phyloP scores from a whole-genome alignment of 53 echinoderm and acorn worm genomes.

The Hippasteria phrygiana region DNA sequence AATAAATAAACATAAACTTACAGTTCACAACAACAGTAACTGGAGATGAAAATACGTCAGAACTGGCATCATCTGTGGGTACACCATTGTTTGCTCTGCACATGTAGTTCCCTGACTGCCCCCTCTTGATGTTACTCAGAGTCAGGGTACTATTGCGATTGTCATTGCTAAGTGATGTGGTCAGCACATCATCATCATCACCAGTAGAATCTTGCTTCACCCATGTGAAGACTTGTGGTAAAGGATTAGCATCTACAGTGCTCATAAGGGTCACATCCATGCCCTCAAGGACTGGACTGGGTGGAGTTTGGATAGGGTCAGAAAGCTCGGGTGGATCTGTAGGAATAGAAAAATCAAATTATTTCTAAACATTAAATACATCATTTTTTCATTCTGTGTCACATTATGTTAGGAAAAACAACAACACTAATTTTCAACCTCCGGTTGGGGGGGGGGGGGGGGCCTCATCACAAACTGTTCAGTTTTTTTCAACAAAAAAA shows the following conservation, averaged over 20 bases:
- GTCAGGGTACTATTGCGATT: neutral
- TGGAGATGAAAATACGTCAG: neutral
- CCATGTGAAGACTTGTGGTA: neutral
- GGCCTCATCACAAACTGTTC: too few species aligned
- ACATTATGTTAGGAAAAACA: too few species aligned
- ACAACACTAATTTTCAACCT: too few species aligned
- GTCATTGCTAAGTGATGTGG: neutral
- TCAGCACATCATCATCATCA: too few species aligned
- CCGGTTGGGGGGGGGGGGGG: too few species aligned
- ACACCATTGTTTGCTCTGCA: neutral
- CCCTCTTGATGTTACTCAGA: conserved; percentile 1
- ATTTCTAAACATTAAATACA: too few species aligned
- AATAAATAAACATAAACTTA: neutral
- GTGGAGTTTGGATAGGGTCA: neutral
- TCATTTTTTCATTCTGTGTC: too few species aligned
- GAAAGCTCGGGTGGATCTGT: neutral
- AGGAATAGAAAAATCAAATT: too few species aligned
- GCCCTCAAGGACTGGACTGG: neutral
- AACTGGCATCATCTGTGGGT: neutral
- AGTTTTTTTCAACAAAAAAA: too few species aligned
- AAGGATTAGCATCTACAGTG: neutral
- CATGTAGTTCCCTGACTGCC: neutral
- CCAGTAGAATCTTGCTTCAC: neutral
- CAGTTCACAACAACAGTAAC: neutral
- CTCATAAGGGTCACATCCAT: neutral